Evolutionary conservation across 35 echinoderm and acorn worm genomes (phyloP).

Genomic region (Eucidaris tribuloides): DNA sequence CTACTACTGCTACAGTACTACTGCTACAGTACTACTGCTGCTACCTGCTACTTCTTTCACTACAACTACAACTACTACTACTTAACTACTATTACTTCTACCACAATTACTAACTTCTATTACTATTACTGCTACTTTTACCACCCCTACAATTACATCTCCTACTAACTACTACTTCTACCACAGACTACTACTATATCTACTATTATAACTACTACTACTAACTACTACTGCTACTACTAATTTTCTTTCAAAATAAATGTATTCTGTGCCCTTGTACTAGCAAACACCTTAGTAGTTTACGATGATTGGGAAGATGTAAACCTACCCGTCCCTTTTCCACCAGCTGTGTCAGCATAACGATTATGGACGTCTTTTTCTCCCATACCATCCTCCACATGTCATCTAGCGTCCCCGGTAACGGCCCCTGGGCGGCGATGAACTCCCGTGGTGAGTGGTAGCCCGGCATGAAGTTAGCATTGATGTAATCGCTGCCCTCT

Average conservation of each 20-base stretch:
- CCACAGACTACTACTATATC: no score
- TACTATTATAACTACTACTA: background rate
- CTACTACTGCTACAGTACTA: no score
- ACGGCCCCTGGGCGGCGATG: slow-evolving; percentile 83
- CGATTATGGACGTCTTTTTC: slow-evolving; percentile 56
- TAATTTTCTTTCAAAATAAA: no score
- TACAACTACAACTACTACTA: no score
- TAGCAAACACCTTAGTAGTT: background rate
- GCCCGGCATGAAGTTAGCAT: slow-evolving; percentile 89
- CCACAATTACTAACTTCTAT: no score
- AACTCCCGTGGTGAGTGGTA: slow-evolving; percentile 80
- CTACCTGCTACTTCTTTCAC: no score
- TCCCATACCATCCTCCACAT: slow-evolving; percentile 96
- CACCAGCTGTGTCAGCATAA: slow-evolving; percentile 90
- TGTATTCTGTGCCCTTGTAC: no score
- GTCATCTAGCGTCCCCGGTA: slow-evolving; percentile 83
- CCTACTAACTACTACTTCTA: background rate
- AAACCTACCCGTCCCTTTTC: slow-evolving; percentile 75
- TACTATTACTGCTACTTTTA: no score
- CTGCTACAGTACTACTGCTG: no score
- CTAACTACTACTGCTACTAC: no score
- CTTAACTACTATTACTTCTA: no score
- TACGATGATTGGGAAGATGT: background rate
- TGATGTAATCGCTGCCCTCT: slow-evolving; percentile 74
- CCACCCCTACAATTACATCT: no score